Base-by-base conservation (phyloP, 2,888 invertebrate genomes). In the Drosophila dives region DNA sequence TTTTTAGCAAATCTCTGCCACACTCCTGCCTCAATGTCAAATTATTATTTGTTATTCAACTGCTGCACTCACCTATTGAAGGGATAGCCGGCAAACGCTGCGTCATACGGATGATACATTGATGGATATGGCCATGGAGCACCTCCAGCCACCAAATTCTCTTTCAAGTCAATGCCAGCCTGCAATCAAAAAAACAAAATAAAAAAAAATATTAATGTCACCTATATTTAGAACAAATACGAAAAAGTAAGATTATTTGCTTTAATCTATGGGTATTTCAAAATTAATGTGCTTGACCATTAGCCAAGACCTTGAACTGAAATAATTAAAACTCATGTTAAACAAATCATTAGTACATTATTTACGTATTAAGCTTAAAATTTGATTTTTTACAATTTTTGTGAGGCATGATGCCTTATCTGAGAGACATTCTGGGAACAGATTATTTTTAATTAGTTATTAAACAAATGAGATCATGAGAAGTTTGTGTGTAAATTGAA, bases 41-140 rank as follows among this genome's bases (percentile, higher is more conserved):
- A 58, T 59, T 42, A 54, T 67, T 62, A 48, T 49, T 80, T 75
- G 45, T 64, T 49, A 50, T 60, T 23, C 42, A 56, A 67, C 45
- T 8, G 45, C 26, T 8, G 45, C 66, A 61, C 97, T 97, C 94
- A 98, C 98, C 98, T 97, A 94, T 97, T 98, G 94, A 98, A 98
- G 80, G 98, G 97, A 94, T 98, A 98, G 88, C 97, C 97, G 73
- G 97, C 97, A 92, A 98, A 97, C 70, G 97, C 97, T 72, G 97
- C 96, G 91, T 98, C 98, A 94, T 98, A 98, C 60, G 98, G 98
- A 93, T 98, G 98, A 94, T 98, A 98, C 80, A 98, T 97, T 50
- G 97, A 96, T 65, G 97, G 97, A 93, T 98, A 98, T 82, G 97
- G 97, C 98, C 98, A 98, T 69, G 96, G 95, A 69, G 97, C 96